Evolutionary conservation across 2,888 invertebrate genomes (phyloP), one percentile per base, ranked within the genome.

Genomic region (Plutella xylostella): DNA sequence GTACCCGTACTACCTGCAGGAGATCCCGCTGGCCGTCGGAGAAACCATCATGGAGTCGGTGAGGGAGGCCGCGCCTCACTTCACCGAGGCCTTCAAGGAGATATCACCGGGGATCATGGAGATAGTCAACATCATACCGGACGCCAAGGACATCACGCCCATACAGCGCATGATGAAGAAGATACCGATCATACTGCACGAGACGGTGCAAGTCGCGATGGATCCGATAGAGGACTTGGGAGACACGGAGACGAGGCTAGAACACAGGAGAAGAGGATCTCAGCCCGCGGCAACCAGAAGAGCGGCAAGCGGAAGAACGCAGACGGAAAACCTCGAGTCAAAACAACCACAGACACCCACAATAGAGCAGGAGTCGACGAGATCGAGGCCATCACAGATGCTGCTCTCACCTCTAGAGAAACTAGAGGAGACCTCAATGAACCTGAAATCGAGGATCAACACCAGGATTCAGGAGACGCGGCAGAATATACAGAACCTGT

Each of bases 61-160:
- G 51, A 71, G 72, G 55, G 82, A 78, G 63, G 72, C 75, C 15
- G 77, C 82, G 1, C 83, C 83, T 11, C 83, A 79, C 52, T 66
- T 83, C 48, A 79, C 83, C 25, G 76, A 68, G 59, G 74, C 83
- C 1, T 52, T 83, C 55, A 77, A 65, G 49, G 82, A 82, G 46
- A 76, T 83, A 56, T 77, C 83, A 31, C 83, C 83, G 18, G 79
- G 82, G 31, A 73, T 83, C 42, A 70, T 74, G 60, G 83, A 83
- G 53, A 69, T 83, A 56, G 71, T 79, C 57, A 80, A 78, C 50
- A 66, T 76, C 45, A 59, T 83, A 42, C 83, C 83, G 25, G 66
- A 72, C 45, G 50, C 65, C 45, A 63, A 76, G 47, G 66, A 59
- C 50, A 61, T 59, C 50, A 61, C 48, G 45, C 70, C 78, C n/a